Evolutionary conservation across 2,888 invertebrate species (phyloP).

Genomic region (Hymenopus coronatus): DNA sequence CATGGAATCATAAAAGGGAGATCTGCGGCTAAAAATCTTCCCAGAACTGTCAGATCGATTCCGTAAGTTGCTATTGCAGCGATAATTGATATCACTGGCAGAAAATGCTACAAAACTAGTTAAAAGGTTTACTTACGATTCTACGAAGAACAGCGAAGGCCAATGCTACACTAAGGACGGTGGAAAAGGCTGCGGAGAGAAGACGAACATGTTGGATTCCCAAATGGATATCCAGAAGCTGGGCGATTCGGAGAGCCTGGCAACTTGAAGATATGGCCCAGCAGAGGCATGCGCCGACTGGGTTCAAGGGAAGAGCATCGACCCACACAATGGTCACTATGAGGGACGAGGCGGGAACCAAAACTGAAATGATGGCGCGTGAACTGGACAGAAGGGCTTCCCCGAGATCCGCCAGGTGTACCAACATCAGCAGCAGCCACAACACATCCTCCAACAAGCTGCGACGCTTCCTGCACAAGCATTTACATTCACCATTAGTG

Average conservation of each 20-base stretch:
- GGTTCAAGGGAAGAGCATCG: constrained; percentile 38
- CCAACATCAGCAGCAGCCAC: constrained; percentile 36
- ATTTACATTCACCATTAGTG: no score
- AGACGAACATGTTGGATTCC: constrained; percentile 39
- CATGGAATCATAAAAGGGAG: no score
- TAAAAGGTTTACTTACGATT: neutral
- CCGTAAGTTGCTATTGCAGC: no score
- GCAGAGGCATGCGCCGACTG: constrained; percentile 26
- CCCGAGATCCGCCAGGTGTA: constrained; percentile 35
- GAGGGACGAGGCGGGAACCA: constrained; percentile 32
- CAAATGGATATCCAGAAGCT: constrained; percentile 32
- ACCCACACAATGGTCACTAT: constrained; percentile 36
- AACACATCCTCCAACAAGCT: constrained; percentile 32
- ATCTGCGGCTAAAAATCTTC: no score
- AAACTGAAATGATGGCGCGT: constrained; percentile 19
- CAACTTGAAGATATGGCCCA: constrained; percentile 32
- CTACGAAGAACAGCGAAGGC: neutral
- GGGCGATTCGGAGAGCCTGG: constrained; percentile 34
- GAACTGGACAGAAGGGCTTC: constrained; percentile 29
- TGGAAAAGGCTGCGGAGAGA: constrained; percentile 38
- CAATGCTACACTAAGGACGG: constrained; percentile 29
- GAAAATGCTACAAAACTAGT: no score
- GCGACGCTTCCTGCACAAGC: neutral
- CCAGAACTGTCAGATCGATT: no score
- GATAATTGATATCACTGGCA: no score